phyloP scores from a whole-genome alignment of 2,113 vertebrate species.

The Sylvia atricapilla region DNA sequence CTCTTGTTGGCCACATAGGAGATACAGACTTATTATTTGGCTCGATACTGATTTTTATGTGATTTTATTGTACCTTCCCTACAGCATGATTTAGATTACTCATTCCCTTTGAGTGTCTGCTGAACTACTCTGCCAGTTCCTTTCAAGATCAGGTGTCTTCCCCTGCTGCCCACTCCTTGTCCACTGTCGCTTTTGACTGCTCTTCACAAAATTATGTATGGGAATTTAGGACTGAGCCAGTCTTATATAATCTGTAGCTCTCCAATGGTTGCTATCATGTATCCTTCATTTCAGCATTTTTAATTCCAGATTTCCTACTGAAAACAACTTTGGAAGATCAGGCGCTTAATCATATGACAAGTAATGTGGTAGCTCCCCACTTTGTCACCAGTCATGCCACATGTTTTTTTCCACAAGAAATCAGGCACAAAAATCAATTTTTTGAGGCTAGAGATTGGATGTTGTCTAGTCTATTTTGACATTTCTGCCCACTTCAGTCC shows the following conservation, averaged over 20 bases:
- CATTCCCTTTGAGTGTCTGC: not conserved
- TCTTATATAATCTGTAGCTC: not conserved
- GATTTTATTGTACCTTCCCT: not conserved
- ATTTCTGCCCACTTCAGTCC: not conserved
- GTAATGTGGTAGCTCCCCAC: not conserved
- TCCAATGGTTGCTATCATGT: not conserved
- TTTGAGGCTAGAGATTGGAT: not conserved
- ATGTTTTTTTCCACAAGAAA: not conserved
- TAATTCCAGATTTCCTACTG: not conserved
- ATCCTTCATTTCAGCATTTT: not conserved
- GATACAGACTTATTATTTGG: not conserved
- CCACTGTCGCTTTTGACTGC: fast-evolving
- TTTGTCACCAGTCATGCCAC: not conserved
- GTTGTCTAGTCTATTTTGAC: not conserved
- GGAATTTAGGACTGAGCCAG: not conserved
- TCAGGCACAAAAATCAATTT: not conserved
- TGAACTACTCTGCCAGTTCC: not conserved
- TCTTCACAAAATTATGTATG: not conserved
- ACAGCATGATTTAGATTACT: not conserved
- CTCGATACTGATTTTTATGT: not conserved
- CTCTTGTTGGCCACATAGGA: not conserved
- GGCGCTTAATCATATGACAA: not conserved
- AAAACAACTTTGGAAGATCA: not conserved
- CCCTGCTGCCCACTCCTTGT: not conserved
- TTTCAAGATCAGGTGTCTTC: not conserved